Conservation (phyloP, 1,140 invertebrate species). For the fruit fly (Drosophila melanogaster) region Release_6_plus_ISO1_MT NT_037436.4:18398001-18398500, state of each 20-base stretch:
- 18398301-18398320: slow-evolving; percentile 69
- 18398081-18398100: slow-evolving; percentile 59
- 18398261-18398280: slow-evolving; percentile 74
- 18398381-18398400: slow-evolving; percentile 28
- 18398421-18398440: slow-evolving; percentile 41
- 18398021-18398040: slow-evolving; percentile 31
- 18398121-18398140: slow-evolving; percentile 67
- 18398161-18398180: slow-evolving; percentile 73
- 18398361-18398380: slow-evolving; percentile 68
- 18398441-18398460: slow-evolving; percentile 56
- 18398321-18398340: slow-evolving; percentile 63
- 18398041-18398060: slow-evolving; percentile 73
- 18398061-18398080: slow-evolving; percentile 60
- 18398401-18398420: slow-evolving; percentile 13
- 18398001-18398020: slow-evolving; percentile 28
- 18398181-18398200: slow-evolving; percentile 64
- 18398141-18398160: slow-evolving; percentile 68
- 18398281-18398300: slow-evolving; percentile 78
- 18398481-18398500: slow-evolving; percentile 44
- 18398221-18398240: slow-evolving; percentile 75
- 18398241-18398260: slow-evolving; percentile 46
- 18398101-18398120: slow-evolving; percentile 66
- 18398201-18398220: slow-evolving; percentile 76
- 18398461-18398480: slow-evolving; percentile 44
- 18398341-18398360: slow-evolving; percentile 42